Conservation (phyloP, 2,113 vertebrate genomes). For the Polypterus senegalus region DNA sequence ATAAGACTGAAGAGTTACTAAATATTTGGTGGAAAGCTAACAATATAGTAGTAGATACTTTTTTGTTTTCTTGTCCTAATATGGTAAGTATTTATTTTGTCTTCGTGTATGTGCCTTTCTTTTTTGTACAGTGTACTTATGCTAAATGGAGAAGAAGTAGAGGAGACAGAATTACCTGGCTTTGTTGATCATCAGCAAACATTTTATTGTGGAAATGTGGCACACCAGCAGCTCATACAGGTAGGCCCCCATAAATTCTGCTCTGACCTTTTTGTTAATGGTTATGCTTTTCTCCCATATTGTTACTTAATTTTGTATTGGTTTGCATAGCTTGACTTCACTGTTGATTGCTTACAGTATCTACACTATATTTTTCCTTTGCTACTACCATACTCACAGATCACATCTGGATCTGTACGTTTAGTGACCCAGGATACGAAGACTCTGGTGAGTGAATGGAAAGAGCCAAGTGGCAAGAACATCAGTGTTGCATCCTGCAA, state of each 20-base stretch:
- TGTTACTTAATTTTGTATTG: too few relatives aligned
- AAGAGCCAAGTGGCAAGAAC: slow-evolving; percentile 88
- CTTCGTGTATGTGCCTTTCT: not conserved
- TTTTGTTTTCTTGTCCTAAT: too few relatives aligned
- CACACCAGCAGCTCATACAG: slow-evolving; percentile 89
- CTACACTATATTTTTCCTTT: too few relatives aligned
- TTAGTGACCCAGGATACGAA: slow-evolving; percentile 90
- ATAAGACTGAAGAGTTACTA: too few relatives aligned
- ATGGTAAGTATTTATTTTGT: not conserved
- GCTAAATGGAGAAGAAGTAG: slow-evolving; percentile 91
- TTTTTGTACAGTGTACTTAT: slow-evolving; percentile 70
- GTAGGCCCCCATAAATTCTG: slow-evolving; percentile 32
- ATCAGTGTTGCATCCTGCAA: slow-evolving; percentile 96
- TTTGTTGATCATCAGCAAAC: slow-evolving; percentile 97
- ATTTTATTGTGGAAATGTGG: slow-evolving; percentile 93
- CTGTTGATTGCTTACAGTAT: too few relatives aligned
- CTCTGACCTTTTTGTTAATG: too few relatives aligned
- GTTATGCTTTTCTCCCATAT: too few relatives aligned
- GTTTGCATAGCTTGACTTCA: too few relatives aligned
- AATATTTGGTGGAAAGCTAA: too few relatives aligned
- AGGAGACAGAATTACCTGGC: slow-evolving; percentile 87
- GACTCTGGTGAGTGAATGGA: slow-evolving; percentile 88
- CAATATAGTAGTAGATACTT: too few relatives aligned
- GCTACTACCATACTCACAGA: slow-evolving; percentile 42
- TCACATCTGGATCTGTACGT: slow-evolving; percentile 86